Percentiles rank a stretch among this genome's conserved stretches.
Conservation (phyloP, 2,888 invertebrate genomes). For the Colostygia pectinataria region DNA sequence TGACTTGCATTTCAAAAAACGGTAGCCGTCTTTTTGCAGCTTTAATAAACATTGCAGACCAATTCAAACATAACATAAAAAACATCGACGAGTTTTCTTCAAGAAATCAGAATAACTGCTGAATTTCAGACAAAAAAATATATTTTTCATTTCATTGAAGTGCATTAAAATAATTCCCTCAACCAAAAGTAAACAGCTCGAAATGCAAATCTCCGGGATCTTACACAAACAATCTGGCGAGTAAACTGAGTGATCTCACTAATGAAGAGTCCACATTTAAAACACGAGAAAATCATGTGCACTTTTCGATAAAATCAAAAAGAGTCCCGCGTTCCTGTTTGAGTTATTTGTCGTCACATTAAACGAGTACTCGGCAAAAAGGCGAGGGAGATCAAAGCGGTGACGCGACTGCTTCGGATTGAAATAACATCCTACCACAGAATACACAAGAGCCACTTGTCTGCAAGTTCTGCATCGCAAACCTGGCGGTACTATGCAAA, state of each 20-base stretch:
- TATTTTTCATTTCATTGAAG: background rate
- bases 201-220: constrained; percentile 50
- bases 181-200: constrained; percentile 44
- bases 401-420: constrained; percentile 65
- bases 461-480: constrained; percentile 34
- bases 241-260: constrained; percentile 72
- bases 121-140: background rate
- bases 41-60: too few relatives aligned
- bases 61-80: too few relatives aligned
- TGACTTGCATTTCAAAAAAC: too few relatives aligned
- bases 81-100: too few relatives aligned
- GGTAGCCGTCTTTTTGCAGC: too few relatives aligned
- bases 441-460: constrained; percentile 42
- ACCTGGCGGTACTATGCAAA: constrained; percentile 20
- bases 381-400: constrained; percentile 74
- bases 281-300: constrained; percentile 61
- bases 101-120: too few relatives aligned
- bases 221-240: constrained; percentile 51
- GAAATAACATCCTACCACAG: constrained; percentile 66
- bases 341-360: constrained; percentile 81
- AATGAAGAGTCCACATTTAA: constrained; percentile 73
- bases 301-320: constrained; percentile 72
- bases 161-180: constrained; percentile 32
- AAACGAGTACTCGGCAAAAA: constrained; percentile 76
- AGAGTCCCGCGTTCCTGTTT: constrained; percentile 65